Conservation (phyloP, 2,888 invertebrate genomes). For the Dasysyrphus tricinctus region DNA sequence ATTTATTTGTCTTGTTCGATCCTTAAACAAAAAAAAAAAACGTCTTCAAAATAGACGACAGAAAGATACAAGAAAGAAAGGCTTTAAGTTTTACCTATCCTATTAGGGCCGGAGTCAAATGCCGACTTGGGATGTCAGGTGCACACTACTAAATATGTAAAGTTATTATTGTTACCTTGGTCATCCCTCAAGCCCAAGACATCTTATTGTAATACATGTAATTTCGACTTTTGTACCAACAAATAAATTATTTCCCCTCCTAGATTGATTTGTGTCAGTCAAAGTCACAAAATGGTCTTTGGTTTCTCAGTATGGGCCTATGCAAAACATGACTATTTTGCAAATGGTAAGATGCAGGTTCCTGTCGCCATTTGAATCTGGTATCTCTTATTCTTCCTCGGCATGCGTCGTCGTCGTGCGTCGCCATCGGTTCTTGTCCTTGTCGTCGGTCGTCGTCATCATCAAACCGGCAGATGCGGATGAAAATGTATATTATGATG, state of each 20-base stretch:
- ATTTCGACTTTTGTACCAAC: conserved; percentile 63
- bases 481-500: conserved; percentile 71
- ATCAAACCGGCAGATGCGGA: conserved; percentile 59
- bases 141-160: conserved; percentile 22
- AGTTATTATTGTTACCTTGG: conserved; percentile 1
- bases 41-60: not conserved
- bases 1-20: not conserved
- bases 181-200: conserved; percentile 32
- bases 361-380: conserved; percentile 67
- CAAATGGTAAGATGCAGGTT: conserved; percentile 22
- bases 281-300: conserved; percentile 62
- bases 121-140: conserved; percentile 42
- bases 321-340: conserved; percentile 50
- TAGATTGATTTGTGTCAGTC: conserved; percentile 74
- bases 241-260: conserved; percentile 64
- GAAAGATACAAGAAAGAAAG: conserved; percentile 26
- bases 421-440: conserved; percentile 12
- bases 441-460: conserved; percentile 30
- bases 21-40: not conserved
- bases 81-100: conserved; percentile 17
- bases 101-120: conserved; percentile 33
- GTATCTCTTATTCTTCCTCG: conserved; percentile 57
- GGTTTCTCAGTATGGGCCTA: conserved; percentile 46
- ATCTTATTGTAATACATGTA: conserved; percentile 51
- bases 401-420: conserved; percentile 10